phyloP scores from a whole-genome alignment of 2,113 vertebrate genomes.

The Phrynocephalus versicolor region DNA sequence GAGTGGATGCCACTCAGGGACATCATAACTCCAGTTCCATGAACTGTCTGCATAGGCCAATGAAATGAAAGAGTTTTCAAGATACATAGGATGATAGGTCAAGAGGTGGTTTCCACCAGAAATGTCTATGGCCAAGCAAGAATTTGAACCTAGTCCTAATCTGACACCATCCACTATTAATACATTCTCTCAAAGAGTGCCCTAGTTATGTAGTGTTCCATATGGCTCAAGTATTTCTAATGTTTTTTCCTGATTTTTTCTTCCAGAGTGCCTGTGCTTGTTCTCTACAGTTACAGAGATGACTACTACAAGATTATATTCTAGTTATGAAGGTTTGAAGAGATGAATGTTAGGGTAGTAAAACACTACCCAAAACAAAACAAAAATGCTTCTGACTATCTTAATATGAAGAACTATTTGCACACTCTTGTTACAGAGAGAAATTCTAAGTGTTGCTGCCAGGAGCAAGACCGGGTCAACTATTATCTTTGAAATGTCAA shows the following conservation, averaged over 20 bases:
- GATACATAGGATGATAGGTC: too few species aligned
- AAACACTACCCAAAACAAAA: not conserved
- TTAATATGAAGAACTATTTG: conserved; percentile 30
- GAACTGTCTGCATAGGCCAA: not conserved
- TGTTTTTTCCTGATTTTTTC: conserved; percentile 44
- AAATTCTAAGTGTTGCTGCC: conserved; percentile 21
- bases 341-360: not conserved
- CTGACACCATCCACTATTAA: too few species aligned
- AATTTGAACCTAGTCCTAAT: too few species aligned
- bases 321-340: conserved; percentile 63
- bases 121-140: too few species aligned
- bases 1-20: not conserved
- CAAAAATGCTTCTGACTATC: not conserved
- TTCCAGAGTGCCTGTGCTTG: conserved; percentile 85
- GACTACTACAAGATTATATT: conserved; percentile 94
- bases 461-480: not conserved
- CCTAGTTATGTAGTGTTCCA: not conserved
- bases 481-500: conserved; percentile 12
- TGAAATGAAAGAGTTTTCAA: not conserved
- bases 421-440: conserved; percentile 19
- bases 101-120: too few species aligned
- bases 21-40: not conserved
- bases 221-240: not conserved
- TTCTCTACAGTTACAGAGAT: conserved; percentile 93
- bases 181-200: not conserved